Conservation (phyloP, 2,113 vertebrate genomes). For the Clarias magur region DNA sequence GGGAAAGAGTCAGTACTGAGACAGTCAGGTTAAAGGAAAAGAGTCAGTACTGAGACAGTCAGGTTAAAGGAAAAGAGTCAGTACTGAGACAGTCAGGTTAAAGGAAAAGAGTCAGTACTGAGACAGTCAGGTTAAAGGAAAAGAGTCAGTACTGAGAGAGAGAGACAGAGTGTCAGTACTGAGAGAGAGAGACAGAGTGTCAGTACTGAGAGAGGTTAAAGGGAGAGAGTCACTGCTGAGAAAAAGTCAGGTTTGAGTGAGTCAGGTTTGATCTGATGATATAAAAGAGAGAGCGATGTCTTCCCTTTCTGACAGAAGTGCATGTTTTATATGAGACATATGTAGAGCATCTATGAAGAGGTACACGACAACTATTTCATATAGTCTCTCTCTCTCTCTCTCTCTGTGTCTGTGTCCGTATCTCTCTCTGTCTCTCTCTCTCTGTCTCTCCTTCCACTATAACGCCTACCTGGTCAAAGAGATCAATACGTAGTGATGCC, state of each 20-base stretch:
- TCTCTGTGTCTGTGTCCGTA: neutral
- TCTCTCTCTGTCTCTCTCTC: neutral
- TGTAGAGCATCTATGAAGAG: neutral
- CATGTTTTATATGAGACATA: neutral
- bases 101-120: neutral
- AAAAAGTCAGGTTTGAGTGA: neutral
- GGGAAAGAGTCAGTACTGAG: no score
- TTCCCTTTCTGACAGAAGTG: neutral
- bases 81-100: no score
- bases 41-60: neutral
- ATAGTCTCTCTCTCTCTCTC: neutral
- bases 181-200: neutral
- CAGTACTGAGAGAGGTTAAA: neutral
- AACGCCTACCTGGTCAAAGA: conserved; percentile 9
- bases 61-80: neutral
- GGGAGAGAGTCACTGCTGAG: neutral
- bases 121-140: neutral
- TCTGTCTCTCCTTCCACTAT: neutral
- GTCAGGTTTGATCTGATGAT: no score
- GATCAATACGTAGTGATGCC: conserved; percentile 40
- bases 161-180: neutral
- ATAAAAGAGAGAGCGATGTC: neutral
- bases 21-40: neutral
- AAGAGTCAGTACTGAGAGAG: neutral
- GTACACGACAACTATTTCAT: neutral